Percentiles rank a stretch among this genome's conserved stretches.
Conservation (phyloP, 1,140 invertebrate genomes). For the Diprion similis region DNA sequence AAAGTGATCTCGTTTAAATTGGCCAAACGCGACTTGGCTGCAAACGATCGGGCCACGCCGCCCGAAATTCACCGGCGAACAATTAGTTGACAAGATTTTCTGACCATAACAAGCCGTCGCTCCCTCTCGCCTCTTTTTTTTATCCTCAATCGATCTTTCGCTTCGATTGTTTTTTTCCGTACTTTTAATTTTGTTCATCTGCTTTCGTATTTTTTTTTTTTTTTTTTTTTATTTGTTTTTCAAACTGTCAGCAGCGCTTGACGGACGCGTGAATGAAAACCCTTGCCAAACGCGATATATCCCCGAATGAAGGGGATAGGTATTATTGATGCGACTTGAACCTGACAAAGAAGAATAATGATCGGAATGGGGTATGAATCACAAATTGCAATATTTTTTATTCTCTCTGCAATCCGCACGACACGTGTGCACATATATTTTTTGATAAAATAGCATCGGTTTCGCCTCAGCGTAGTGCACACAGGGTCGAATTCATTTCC, state of each 20-base stretch:
- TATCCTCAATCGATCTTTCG: too few relatives aligned
- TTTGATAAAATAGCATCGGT: too few relatives aligned
- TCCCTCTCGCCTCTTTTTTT: neutral
- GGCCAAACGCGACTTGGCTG: conserved; percentile 6
- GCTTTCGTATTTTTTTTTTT: too few relatives aligned
- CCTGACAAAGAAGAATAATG: neutral
- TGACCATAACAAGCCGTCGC: neutral
- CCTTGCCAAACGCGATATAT: neutral
- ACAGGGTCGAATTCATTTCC: too few relatives aligned
- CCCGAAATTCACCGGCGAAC: neutral
- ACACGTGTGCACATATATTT: too few relatives aligned
- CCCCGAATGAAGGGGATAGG: too few relatives aligned
- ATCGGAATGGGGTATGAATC: neutral
- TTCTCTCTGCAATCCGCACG: too few relatives aligned
- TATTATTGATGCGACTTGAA: neutral
- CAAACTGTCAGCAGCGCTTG: neutral
- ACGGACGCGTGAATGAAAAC: neutral
- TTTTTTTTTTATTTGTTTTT: too few relatives aligned
- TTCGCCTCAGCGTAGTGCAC: too few relatives aligned
- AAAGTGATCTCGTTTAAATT: conserved; percentile 6
- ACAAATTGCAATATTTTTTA: too few relatives aligned
- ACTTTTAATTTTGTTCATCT: too few relatives aligned
- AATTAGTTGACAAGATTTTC: neutral
- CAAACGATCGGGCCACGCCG: neutral
- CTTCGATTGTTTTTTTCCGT: too few relatives aligned